phyloP scores from a whole-genome alignment of 30 jellyfish, hydroid and myxozoan species.

The Pseudorhiza aurosa region DNA sequence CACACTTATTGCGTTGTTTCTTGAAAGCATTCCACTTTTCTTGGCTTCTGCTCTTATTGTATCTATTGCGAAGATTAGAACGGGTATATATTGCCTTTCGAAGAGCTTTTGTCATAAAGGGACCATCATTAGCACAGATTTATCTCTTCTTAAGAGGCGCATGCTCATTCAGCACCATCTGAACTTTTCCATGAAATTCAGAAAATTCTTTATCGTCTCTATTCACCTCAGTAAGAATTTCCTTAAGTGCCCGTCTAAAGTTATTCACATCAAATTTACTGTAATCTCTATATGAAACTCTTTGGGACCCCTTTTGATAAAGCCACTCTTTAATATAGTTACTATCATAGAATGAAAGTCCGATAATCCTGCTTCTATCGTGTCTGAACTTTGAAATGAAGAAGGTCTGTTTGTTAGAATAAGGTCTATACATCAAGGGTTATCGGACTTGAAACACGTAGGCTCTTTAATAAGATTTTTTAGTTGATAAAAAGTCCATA shows the following conservation, averaged over 20 bases:
- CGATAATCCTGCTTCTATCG: conserved; percentile 27
- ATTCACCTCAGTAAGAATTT: neutral
- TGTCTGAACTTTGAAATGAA: conserved; percentile 4
- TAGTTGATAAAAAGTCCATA: conserved; percentile 1
- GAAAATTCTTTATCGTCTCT: neutral
- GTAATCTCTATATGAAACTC: neutral
- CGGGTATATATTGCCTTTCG: too few species aligned
- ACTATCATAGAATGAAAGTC: too few species aligned
- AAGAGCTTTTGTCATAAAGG: too few species aligned
- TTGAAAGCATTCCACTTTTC: conserved; percentile 33
- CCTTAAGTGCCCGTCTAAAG: neutral
- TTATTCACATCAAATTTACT: neutral
- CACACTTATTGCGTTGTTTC: conserved; percentile 17
- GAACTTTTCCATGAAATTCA: too few species aligned
- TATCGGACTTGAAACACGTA: conserved; percentile 31
- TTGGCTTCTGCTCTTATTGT: neutral
- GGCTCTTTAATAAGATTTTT: conserved; percentile 25
- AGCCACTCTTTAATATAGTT: too few species aligned
- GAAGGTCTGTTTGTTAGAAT: conserved; percentile 22
- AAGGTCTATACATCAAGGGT: conserved; percentile 13
- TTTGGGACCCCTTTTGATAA: conserved; percentile 5
- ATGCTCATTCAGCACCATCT: conserved; percentile 27
- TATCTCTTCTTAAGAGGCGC: conserved; percentile 13
- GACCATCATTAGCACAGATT: too few species aligned
- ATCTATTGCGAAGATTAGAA: neutral